Percentiles rank a stretch among this genome's conserved stretches.
Conservation (phyloP, 2,113 vertebrate genomes). For the Delphinus delphis region DNA sequence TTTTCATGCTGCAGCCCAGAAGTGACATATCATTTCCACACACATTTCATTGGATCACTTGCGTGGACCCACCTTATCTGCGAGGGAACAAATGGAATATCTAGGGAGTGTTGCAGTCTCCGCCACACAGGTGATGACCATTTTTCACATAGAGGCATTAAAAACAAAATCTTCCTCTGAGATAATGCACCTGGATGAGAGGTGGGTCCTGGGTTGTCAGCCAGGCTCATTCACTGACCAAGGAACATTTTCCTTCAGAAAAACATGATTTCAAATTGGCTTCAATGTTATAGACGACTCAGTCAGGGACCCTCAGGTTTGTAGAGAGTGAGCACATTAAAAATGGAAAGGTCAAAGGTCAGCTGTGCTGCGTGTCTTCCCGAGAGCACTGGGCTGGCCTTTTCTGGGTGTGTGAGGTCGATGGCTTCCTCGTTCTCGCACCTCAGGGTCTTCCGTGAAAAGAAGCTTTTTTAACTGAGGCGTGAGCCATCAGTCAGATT, state of each 20-base stretch:
- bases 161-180: neutral
- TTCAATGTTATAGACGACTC: neutral
- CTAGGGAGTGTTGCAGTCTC: neutral
- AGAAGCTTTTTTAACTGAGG: slow-evolving; percentile 17
- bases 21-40: neutral
- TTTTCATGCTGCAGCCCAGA: neutral
- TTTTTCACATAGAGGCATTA: neutral
- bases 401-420: neutral
- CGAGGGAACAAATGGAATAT: neutral
- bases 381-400: rapidly evolving
- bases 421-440: neutral
- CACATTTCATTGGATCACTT: neutral
- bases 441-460: neutral
- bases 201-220: neutral
- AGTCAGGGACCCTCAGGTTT: neutral
- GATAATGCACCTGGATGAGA: neutral
- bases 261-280: neutral
- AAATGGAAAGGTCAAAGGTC: neutral
- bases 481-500: neutral
- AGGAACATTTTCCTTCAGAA: neutral
- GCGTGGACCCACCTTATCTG: neutral
- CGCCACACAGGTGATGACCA: neutral
- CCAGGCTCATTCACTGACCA: neutral
- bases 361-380: rapidly evolving
- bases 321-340: neutral